These are phyloP conservation scores for Myrmecobius fasciatus DNA, from an alignment of 2,113 vertebrate genomes.

Conservation along the genomic window DNA sequence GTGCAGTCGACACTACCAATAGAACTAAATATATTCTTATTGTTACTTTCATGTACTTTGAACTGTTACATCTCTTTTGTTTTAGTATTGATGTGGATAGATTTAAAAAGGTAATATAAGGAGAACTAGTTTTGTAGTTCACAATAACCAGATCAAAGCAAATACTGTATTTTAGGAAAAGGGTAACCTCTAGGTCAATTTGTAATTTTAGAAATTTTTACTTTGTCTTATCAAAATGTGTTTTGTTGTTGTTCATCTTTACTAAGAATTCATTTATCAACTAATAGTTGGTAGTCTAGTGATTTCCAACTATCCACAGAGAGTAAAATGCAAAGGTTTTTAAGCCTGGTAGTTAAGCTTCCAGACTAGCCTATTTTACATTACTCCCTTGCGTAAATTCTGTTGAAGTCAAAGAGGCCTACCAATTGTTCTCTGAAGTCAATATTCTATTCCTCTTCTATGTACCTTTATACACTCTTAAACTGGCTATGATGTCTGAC, in stretches of 20 bases:
- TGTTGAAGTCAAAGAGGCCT: neutral
- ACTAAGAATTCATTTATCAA: neutral
- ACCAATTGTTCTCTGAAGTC: neutral
- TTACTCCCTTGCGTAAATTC: neutral
- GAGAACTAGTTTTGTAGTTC: neutral
- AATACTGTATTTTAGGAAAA: neutral
- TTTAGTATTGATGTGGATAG: neutral
- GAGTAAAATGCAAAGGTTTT: neutral
- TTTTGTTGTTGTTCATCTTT: neutral
- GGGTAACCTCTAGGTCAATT: neutral
- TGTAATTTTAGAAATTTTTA: neutral
- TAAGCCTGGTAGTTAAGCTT: neutral
- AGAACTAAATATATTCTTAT: neutral
- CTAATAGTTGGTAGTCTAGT: neutral
- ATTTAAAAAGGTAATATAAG: neutral
- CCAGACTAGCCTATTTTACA: neutral
- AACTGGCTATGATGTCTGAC: neutral
- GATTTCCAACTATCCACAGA: neutral
- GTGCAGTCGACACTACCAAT: neutral
- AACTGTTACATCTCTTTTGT: neutral
- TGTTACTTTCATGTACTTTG: neutral
- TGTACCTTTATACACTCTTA: neutral
- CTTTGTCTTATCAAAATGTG: neutral
- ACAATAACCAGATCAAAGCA: neutral
- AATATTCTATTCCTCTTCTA: neutral